Conservation (phyloP, 2,797 vertebrate species). For the Trachops cirrhosus region DNA sequence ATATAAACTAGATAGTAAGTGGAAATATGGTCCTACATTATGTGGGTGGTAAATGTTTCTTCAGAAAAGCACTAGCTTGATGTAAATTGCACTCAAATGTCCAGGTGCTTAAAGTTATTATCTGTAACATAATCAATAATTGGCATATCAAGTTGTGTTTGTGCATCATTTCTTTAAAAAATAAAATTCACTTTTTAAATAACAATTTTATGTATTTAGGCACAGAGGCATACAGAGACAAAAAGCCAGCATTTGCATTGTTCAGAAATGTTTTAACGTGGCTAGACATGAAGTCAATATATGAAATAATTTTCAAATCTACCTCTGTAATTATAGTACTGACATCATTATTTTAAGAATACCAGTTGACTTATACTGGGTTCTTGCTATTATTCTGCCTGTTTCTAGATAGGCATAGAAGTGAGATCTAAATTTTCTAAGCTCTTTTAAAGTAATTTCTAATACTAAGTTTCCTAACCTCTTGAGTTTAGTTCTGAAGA, state of each 20-base stretch:
- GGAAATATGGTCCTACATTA: conserved; percentile 16
- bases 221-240: not conserved
- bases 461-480: not conserved
- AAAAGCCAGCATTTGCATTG: not conserved
- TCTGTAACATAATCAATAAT: conserved; percentile 34
- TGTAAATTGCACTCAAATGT: not conserved
- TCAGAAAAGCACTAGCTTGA: not conserved
- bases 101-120: conserved; percentile 6
- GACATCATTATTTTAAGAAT: conserved; percentile 11
- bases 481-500: not conserved
- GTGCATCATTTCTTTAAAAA: conserved; percentile 9
- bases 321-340: not conserved
- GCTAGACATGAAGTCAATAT: not conserved
- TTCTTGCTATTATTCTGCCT: not conserved
- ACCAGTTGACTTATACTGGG: not conserved
- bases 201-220: not conserved
- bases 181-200: not conserved
- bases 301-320: not conserved
- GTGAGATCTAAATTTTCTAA: not conserved
- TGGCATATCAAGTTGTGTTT: conserved; percentile 31
- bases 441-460: not conserved
- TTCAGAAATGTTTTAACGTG: not conserved
- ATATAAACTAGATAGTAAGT: conserved; percentile 38
- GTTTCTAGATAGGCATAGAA: not conserved
- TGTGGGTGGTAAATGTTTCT: conserved; percentile 32